Percentiles rank a stretch among this genome's conserved stretches.
These are phyloP conservation scores for Parasteatoda tepidariorum DNA, from an alignment of 1,140 invertebrate genomes.

Conservation along the genomic window DNA sequence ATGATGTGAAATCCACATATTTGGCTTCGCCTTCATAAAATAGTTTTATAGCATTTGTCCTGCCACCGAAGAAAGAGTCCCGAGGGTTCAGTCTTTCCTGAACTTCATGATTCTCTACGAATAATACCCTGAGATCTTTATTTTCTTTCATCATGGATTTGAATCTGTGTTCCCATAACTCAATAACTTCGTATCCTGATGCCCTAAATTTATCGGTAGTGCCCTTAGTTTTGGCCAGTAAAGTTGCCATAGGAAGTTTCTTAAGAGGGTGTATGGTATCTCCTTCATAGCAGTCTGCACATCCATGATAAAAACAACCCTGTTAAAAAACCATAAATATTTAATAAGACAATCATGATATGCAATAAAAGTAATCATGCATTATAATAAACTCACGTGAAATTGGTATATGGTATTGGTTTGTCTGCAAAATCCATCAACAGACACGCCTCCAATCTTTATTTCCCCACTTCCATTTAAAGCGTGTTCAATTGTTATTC, in stretches of 20 bases:
- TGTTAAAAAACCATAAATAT: not conserved
- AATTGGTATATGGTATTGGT: not conserved
- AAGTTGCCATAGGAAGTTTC: too few relatives aligned
- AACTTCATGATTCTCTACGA: too few relatives aligned
- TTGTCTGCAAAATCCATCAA: not conserved
- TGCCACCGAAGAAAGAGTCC: not conserved
- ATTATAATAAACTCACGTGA: not conserved
- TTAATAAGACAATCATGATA: not conserved
- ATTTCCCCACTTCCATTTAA: constrained; percentile 26
- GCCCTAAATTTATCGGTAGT: not conserved
- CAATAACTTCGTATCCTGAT: not conserved
- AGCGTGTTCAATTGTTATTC: constrained; percentile 30
- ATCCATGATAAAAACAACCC: not conserved
- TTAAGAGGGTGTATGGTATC: not conserved
- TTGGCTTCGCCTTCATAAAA: not conserved
- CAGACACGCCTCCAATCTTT: not conserved
- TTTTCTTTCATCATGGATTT: not conserved
- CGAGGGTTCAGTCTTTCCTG: not conserved
- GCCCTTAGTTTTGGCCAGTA: not conserved
- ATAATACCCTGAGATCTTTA: not conserved
- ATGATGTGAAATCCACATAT: not conserved
- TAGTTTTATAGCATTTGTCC: not conserved
- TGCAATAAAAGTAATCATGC: not conserved
- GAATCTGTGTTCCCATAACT: constrained; percentile 1
- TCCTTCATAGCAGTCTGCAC: not conserved